Percentiles rank a stretch among this genome's conserved stretches.
Evolutionary conservation across 2,888 invertebrate species (phyloP).

Genomic region (Epinotia brunnichana): DNA sequence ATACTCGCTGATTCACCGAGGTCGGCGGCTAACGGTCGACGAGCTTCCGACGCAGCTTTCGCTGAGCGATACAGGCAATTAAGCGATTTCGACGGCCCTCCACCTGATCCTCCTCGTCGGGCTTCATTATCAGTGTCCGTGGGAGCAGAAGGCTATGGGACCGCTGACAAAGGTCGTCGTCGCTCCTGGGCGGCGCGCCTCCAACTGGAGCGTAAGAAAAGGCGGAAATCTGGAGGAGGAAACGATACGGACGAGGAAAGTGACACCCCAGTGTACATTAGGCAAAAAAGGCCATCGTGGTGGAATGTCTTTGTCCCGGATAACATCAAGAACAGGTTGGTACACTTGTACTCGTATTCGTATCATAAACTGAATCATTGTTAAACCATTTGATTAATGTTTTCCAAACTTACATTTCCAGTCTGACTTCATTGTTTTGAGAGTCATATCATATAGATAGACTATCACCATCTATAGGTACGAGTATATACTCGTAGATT

Average conservation of each 20-base stretch:
- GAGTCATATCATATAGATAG: background rate
- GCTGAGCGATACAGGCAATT: slow-evolving; percentile 77
- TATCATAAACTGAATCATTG: background rate
- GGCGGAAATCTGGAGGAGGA: slow-evolving; percentile 81
- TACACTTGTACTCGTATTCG: slow-evolving; percentile 3
- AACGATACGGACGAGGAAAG: slow-evolving; percentile 75
- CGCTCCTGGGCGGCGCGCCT: slow-evolving; percentile 85
- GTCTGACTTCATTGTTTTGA: background rate
- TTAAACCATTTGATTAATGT: background rate
- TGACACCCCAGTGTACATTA: slow-evolving; percentile 75
- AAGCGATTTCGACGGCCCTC: slow-evolving; percentile 74
- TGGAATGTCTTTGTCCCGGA: slow-evolving; percentile 95
- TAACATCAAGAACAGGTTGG: slow-evolving; percentile 87
- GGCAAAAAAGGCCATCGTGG: slow-evolving; percentile 92
- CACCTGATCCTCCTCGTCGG: slow-evolving; percentile 74
- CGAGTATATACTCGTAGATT: no score
- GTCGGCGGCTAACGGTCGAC: slow-evolving; percentile 69
- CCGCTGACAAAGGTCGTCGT: slow-evolving; percentile 82
- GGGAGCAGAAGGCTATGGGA: slow-evolving; percentile 65
- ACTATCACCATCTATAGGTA: no score
- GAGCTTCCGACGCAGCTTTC: slow-evolving; percentile 78
- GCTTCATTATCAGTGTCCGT: slow-evolving; percentile 76
- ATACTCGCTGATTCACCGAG: slow-evolving; percentile 60
- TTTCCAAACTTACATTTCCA: background rate
- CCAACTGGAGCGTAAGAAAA: slow-evolving; percentile 81